phyloP scores from a whole-genome alignment of 2,888 invertebrate species.

The Acronicta psi region DNA sequence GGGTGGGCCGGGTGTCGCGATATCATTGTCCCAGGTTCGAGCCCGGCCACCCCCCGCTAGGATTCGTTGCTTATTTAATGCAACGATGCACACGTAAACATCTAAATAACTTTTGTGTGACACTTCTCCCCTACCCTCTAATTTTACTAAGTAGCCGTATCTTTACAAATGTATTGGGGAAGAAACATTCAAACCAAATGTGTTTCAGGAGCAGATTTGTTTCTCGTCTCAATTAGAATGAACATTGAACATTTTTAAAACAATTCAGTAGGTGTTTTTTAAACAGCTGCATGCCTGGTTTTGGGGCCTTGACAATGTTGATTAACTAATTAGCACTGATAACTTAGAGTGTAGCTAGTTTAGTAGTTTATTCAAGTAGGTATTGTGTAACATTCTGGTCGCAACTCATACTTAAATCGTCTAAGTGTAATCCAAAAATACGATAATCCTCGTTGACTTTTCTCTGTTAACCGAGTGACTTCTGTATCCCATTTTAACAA shows the following conservation, averaged over 20 bases:
- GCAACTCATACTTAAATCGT: neutral
- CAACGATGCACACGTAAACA: conserved; percentile 89
- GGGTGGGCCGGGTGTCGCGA: conserved; percentile 82
- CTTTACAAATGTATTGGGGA: conserved; percentile 84
- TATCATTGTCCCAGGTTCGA: conserved; percentile 82
- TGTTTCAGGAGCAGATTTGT: conserved; percentile 74
- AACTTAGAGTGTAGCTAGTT: too few species aligned
- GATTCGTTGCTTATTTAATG: conserved; percentile 88
- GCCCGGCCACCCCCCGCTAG: conserved; percentile 77
- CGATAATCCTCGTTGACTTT: neutral
- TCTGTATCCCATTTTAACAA: neutral
- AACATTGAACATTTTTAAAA: conserved; percentile 27
- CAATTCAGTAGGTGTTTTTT: conserved; percentile 30
- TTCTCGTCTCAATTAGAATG: conserved; percentile 57
- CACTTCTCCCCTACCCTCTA: conserved; percentile 86
- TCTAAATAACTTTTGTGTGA: conserved; percentile 89
- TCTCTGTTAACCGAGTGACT: too few species aligned
- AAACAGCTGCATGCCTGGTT: conserved; percentile 14
- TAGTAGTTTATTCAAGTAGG: neutral
- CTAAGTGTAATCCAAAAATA: too few species aligned
- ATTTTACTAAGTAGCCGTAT: conserved; percentile 88
- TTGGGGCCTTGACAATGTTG: neutral
- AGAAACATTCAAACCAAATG: conserved; percentile 78
- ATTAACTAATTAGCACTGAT: conserved; percentile 1
- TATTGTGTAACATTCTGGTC: neutral